Conservation (phyloP, 2,888 invertebrate genomes). For the Apomyelois bistriatella region DNA sequence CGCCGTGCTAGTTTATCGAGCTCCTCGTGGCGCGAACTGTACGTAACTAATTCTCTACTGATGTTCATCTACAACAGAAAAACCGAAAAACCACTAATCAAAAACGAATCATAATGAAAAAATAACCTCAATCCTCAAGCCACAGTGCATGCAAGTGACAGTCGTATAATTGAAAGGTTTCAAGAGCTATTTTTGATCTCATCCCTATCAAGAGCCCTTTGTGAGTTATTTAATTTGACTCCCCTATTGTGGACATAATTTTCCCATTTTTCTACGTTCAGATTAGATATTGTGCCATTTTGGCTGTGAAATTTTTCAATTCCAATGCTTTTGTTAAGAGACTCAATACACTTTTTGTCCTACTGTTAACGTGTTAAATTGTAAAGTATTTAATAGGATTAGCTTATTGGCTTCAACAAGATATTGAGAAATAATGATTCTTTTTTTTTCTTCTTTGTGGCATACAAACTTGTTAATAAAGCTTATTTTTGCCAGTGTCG, state of each 20-base stretch:
- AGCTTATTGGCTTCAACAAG: too few species aligned
- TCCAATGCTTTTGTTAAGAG: background rate
- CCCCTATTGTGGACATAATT: slow-evolving; percentile 31
- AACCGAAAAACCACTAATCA: background rate
- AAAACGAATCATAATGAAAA: background rate
- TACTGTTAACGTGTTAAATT: too few species aligned
- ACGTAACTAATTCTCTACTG: too few species aligned
- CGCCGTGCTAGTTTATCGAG: too few species aligned
- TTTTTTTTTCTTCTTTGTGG: too few species aligned
- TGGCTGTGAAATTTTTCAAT: slow-evolving; percentile 10
- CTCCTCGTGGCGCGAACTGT: too few species aligned
- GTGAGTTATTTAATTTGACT: slow-evolving; percentile 42
- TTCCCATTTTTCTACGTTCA: slow-evolving; percentile 19
- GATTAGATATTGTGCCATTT: slow-evolving; percentile 18
- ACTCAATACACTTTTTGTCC: too few species aligned
- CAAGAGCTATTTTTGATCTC: slow-evolving; percentile 35
- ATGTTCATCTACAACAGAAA: too few species aligned
- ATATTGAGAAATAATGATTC: too few species aligned
- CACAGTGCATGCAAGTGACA: slow-evolving; percentile 49
- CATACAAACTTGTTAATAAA: too few species aligned
- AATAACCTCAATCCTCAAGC: background rate
- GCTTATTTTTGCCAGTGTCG: too few species aligned
- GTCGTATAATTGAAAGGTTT: slow-evolving; percentile 59
- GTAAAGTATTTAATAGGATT: too few species aligned
- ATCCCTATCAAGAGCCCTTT: slow-evolving; percentile 41